Percentiles rank a stretch among this genome's conserved stretches.
These are phyloP conservation scores for Rhogogaster chlorosoma DNA, from an alignment of 2,888 invertebrate genomes.

Conservation along the genomic window DNA sequence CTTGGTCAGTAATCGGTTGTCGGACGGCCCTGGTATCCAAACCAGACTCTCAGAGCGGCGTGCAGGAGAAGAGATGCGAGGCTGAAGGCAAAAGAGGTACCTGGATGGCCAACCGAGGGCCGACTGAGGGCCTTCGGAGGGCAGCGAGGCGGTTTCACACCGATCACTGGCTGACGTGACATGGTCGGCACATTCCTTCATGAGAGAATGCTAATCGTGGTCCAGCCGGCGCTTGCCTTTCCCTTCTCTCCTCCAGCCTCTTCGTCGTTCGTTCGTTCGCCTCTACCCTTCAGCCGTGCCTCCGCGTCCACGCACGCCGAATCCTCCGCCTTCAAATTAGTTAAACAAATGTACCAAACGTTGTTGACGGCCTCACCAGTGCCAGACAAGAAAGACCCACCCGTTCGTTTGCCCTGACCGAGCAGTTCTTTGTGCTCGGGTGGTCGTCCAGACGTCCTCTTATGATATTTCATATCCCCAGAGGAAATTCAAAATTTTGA, in stretches of 20 bases:
- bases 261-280: slow-evolving; percentile 11
- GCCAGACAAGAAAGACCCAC: slow-evolving; percentile 45
- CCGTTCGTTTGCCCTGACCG: slow-evolving; percentile 32
- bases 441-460: slow-evolving; percentile 18
- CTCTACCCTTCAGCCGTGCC: slow-evolving; percentile 50
- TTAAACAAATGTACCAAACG: slow-evolving; percentile 52
- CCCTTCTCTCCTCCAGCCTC: slow-evolving; percentile 59
- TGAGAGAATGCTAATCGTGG: slow-evolving; percentile 73
- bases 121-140: slow-evolving; percentile 55
- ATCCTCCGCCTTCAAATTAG: slow-evolving; percentile 51
- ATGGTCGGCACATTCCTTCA: slow-evolving; percentile 73
- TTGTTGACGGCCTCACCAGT: slow-evolving; percentile 51
- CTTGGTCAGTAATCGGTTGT: slow-evolving; percentile 44
- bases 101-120: slow-evolving; percentile 46
- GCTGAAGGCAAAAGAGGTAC: slow-evolving; percentile 51
- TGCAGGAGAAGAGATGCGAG: slow-evolving; percentile 44
- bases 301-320: slow-evolving; percentile 48
- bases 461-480: slow-evolving; percentile 8
- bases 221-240: slow-evolving; percentile 68
- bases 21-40: slow-evolving; percentile 48
- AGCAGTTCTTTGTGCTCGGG: slow-evolving; percentile 45
- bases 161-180: slow-evolving; percentile 73
- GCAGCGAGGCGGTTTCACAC: slow-evolving; percentile 70
- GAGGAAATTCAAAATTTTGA: neutral
- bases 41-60: slow-evolving; percentile 42